phyloP scores from a whole-genome alignment of 2,113 vertebrate species.

The Sminthopsis crassicaudata region DNA sequence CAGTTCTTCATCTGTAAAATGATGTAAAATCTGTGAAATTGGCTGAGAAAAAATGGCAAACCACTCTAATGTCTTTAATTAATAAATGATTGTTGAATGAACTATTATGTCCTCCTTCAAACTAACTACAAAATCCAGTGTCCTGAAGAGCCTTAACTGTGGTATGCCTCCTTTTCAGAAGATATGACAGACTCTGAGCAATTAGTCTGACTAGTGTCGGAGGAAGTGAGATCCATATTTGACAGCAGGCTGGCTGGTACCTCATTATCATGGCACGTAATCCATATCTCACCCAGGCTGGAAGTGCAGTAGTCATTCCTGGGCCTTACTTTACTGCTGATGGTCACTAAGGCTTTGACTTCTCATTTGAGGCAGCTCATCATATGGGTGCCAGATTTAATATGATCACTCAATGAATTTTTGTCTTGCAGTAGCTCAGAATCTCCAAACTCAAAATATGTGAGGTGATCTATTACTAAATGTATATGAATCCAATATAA shows the following conservation, averaged over 20 bases:
- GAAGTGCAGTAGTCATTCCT: not conserved
- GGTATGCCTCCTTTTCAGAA: not conserved
- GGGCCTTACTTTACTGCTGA: not conserved
- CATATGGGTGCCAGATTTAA: not conserved
- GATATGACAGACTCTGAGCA: accelerated
- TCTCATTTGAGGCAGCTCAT: not conserved
- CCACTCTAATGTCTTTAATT: not conserved
- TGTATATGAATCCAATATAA: not conserved
- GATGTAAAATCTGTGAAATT: not conserved
- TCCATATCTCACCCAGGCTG: not conserved
- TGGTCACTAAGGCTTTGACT: not conserved
- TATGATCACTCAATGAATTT: not conserved
- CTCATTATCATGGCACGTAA: too few species aligned
- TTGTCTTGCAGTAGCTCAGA: not conserved
- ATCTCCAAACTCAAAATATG: not conserved
- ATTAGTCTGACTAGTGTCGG: not conserved
- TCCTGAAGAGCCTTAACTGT: not conserved
- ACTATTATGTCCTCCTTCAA: not conserved
- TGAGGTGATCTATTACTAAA: too few species aligned
- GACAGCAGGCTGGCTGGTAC: too few species aligned
- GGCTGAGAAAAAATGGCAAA: too few species aligned
- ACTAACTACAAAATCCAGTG: not conserved
- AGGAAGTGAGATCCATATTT: not conserved
- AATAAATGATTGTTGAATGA: not conserved
- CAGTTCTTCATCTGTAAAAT: not conserved